Evolutionary conservation across 2,797 vertebrate genomes (phyloP).

Genomic region (Etheostoma perlongum): DNA sequence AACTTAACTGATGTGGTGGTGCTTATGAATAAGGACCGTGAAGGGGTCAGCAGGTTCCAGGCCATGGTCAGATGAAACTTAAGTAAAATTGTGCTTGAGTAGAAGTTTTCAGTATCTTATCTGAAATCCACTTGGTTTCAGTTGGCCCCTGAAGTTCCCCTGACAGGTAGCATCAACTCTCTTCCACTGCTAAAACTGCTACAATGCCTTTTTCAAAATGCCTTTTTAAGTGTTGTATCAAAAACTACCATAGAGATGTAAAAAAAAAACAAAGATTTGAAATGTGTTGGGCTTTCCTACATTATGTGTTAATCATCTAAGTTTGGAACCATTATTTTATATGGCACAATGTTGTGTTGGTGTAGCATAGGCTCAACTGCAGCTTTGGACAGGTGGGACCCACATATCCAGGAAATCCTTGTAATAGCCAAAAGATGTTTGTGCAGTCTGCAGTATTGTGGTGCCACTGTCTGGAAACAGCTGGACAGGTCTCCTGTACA

Average conservation of each 20-base stretch:
- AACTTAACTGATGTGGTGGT: constrained; percentile 1
- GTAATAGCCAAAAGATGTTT: not conserved
- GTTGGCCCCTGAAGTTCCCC: not conserved
- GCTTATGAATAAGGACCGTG: constrained; percentile 5
- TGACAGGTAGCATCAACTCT: not conserved
- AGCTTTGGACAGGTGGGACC: not conserved
- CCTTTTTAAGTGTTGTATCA: not conserved
- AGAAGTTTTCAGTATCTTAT: not conserved
- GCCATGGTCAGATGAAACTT: constrained; percentile 6
- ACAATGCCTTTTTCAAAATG: too few relatives aligned
- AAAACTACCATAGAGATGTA: not conserved
- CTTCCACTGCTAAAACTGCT: not conserved
- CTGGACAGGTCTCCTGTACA: not conserved
- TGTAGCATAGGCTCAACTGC: not conserved
- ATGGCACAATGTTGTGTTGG: too few relatives aligned
- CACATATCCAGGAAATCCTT: not conserved
- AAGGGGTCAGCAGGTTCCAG: constrained; percentile 32
- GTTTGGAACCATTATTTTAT: not conserved
- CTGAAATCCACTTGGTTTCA: constrained; percentile 11
- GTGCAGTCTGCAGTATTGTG: not conserved
- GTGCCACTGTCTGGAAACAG: not conserved
- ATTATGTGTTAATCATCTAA: not conserved
- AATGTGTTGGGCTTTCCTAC: not conserved
- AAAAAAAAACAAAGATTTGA: not conserved
- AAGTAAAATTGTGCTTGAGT: not conserved